Conservation (phyloP, 2,797 vertebrate species). For the Pangasius krempfi region DNA sequence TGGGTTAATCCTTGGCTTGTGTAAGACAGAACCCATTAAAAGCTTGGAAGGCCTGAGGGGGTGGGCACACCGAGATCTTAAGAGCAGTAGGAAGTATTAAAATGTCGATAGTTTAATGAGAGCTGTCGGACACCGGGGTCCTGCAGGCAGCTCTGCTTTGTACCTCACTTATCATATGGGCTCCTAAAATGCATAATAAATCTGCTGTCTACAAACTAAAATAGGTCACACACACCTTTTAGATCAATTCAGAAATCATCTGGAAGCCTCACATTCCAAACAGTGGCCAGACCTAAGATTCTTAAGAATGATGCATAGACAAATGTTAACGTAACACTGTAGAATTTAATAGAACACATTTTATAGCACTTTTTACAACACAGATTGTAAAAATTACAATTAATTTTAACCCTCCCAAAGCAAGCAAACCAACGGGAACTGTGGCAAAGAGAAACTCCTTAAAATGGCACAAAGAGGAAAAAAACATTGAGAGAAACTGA, state of each 20-base stretch:
- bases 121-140: constrained; percentile 46
- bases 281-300: not conserved
- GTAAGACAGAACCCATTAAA: constrained; percentile 51
- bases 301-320: not conserved
- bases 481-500: not conserved
- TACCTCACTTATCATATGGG: constrained; percentile 21
- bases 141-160: constrained; percentile 56
- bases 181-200: constrained; percentile 8
- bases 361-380: not conserved
- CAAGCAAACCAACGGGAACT: not conserved
- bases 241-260: constrained; percentile 17
- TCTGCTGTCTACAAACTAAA: constrained; percentile 17
- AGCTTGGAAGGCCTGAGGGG: constrained; percentile 39
- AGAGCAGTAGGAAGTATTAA: constrained; percentile 64
- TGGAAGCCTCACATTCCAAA: not conserved
- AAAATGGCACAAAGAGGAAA: not conserved
- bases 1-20: constrained; percentile 51
- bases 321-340: not conserved
- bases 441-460: not conserved
- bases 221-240: constrained; percentile 33
- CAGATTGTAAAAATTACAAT: too few species aligned
- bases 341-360: not conserved
- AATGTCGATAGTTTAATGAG: constrained; percentile 65
- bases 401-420: not conserved
- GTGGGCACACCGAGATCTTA: constrained; percentile 62